Percentiles rank a stretch among this genome's conserved stretches.
phyloP scores from a whole-genome alignment of 2,888 invertebrate genomes.

The Sisyra nigra region DNA sequence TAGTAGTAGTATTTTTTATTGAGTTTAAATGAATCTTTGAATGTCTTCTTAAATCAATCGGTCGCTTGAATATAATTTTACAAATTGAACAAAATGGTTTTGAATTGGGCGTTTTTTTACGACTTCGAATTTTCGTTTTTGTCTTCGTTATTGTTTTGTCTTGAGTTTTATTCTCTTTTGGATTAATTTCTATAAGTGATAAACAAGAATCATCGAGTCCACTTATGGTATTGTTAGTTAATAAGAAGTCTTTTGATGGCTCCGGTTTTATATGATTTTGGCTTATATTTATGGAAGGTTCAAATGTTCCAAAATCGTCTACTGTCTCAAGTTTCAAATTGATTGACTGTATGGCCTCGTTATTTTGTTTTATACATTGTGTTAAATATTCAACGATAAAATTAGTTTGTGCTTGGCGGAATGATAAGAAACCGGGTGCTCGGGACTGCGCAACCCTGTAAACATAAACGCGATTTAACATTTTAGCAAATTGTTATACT shows the following conservation, averaged over 20 bases:
- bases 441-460: slow-evolving; percentile 15
- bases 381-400: slow-evolving; percentile 5
- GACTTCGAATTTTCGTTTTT: not conserved
- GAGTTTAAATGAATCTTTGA: not conserved
- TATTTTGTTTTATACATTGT: not conserved
- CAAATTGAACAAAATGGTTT: slow-evolving; percentile 1
- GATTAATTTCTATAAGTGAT: not conserved
- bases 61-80: not conserved
- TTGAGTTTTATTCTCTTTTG: not conserved
- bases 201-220: not conserved
- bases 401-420: slow-evolving; percentile 15
- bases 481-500: not conserved
- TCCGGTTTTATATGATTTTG: too few relatives aligned
- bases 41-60: slow-evolving; percentile 3
- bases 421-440: slow-evolving; percentile 19
- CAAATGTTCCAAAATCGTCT: too few relatives aligned
- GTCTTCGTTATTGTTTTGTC: not conserved
- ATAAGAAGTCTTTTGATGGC: too few relatives aligned
- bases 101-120: not conserved
- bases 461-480: slow-evolving; percentile 13
- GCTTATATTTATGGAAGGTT: too few relatives aligned
- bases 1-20: not conserved
- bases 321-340: not conserved
- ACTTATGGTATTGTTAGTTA: not conserved
- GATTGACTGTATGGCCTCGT: not conserved